Evolutionary conservation across 2,888 invertebrate genomes (phyloP).

Genomic region (Calameuta pallipes): DNA sequence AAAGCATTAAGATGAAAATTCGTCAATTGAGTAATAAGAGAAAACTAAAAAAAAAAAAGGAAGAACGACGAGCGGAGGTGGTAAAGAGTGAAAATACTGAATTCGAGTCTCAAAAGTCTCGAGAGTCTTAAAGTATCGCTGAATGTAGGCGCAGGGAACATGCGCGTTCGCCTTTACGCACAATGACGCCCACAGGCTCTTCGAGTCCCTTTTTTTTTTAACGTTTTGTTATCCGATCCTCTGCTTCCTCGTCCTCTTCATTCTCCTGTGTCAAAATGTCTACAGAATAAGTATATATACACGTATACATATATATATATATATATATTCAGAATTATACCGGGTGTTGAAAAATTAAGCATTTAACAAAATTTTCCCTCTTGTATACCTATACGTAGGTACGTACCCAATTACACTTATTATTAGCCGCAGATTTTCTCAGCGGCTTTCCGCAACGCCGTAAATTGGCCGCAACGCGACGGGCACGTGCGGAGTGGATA

Average conservation of each 20-base stretch:
- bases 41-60: neutral
- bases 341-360: too few species aligned
- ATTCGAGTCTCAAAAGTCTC: neutral
- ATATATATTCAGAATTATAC: neutral
- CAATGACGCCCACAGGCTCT: constrained; percentile 26
- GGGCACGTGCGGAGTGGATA: constrained; percentile 38
- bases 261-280: constrained; percentile 12
- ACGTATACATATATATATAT: neutral
- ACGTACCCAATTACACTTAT: neutral
- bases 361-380: too few species aligned
- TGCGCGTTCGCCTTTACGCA: constrained; percentile 19
- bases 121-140: constrained; percentile 2
- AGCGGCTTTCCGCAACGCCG: neutral
- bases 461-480: constrained; percentile 26
- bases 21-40: too few species aligned
- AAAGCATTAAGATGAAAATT: too few species aligned
- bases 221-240: constrained; percentile 1
- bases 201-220: constrained; percentile 15
- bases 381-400: neutral
- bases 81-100: neutral
- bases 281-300: constrained; percentile 10
- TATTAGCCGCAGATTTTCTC: neutral
- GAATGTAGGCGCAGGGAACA: constrained; percentile 19
- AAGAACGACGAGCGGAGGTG: neutral
- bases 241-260: neutral